Evolutionary conservation across 64 coral and sea anemone genomes (phyloP).

Genomic region (Actinia tenebrosa): DNA sequence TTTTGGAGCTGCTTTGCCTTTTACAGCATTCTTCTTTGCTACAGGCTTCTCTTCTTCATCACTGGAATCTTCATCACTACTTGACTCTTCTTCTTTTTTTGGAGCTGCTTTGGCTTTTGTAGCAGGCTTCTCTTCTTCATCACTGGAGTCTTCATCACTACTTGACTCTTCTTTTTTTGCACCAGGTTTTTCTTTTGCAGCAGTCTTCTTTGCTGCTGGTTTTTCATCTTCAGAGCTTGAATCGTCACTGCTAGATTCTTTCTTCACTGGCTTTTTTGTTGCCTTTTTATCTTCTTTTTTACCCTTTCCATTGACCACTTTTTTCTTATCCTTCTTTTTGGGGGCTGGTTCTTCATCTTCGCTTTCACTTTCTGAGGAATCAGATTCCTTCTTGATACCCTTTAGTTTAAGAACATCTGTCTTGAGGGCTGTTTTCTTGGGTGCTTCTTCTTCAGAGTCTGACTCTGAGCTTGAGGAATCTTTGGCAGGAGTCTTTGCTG

Average conservation of each 20-base stretch:
- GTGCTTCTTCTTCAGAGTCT: conserved; percentile 3
- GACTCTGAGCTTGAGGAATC: background rate
- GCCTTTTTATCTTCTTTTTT: background rate
- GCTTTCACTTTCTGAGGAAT: conserved; percentile 25
- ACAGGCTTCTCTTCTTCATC: background rate
- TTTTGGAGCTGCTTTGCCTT: background rate
- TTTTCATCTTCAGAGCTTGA: conserved; percentile 13
- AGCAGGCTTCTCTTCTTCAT: conserved; percentile 5
- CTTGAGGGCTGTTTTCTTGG: background rate
- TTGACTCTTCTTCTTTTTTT: conserved; percentile 7
- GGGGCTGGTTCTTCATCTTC: conserved; percentile 16
- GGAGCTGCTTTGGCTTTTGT: background rate
- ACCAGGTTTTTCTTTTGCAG: no score
- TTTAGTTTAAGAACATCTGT: conserved; percentile 26
- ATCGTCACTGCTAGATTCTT: conserved; percentile 10
- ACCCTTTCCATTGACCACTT: background rate
- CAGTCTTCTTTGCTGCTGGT: background rate
- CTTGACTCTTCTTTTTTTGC: background rate
- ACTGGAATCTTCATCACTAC: conserved; percentile 2
- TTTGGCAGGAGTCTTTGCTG: background rate
- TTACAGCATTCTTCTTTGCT: background rate
- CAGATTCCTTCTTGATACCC: background rate
- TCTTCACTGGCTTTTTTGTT: background rate
- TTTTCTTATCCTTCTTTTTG: background rate
- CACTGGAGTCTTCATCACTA: background rate